phyloP scores from a whole-genome alignment of 2,888 invertebrate species.

The Lycocerus yunnanus region DNA sequence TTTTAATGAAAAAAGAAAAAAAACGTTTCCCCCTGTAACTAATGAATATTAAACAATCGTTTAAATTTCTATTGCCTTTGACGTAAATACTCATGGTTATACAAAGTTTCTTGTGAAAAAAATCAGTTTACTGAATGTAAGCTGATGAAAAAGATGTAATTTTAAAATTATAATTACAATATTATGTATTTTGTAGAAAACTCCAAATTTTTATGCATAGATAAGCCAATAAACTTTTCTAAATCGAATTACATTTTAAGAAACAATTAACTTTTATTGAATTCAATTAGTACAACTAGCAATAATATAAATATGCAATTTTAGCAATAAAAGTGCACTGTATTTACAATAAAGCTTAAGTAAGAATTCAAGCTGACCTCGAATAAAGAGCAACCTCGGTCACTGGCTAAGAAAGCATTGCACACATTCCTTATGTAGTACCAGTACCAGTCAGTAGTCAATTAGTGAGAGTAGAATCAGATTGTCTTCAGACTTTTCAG shows the following conservation, averaged over 20 bases:
- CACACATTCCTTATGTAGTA: neutral
- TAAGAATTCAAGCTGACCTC: slow-evolving; percentile 8
- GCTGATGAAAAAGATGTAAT: too few relatives aligned
- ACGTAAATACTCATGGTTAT: neutral
- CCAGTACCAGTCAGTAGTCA: neutral
- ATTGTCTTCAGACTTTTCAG: neutral
- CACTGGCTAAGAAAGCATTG: slow-evolving; percentile 11
- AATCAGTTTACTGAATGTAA: too few relatives aligned
- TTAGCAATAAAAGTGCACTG: neutral
- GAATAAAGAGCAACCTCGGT: slow-evolving; percentile 6
- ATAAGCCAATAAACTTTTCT: neutral
- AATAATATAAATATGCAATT: neutral
- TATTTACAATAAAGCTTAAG: neutral
- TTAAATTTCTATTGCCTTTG: neutral
- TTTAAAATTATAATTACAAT: too few relatives aligned
- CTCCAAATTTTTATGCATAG: neutral
- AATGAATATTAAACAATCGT: neutral
- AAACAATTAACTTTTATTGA: neutral
- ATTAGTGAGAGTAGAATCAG: slow-evolving; percentile 17
- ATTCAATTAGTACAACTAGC: neutral
- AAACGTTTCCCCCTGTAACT: too few relatives aligned
- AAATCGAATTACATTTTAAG: neutral
- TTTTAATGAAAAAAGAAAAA: too few relatives aligned
- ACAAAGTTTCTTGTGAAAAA: neutral
- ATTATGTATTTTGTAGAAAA: neutral